Evolutionary conservation across 2,888 invertebrate genomes (phyloP), one percentile per base, ranked within the genome.

Genomic region (Harpalus rubripes): DNA sequence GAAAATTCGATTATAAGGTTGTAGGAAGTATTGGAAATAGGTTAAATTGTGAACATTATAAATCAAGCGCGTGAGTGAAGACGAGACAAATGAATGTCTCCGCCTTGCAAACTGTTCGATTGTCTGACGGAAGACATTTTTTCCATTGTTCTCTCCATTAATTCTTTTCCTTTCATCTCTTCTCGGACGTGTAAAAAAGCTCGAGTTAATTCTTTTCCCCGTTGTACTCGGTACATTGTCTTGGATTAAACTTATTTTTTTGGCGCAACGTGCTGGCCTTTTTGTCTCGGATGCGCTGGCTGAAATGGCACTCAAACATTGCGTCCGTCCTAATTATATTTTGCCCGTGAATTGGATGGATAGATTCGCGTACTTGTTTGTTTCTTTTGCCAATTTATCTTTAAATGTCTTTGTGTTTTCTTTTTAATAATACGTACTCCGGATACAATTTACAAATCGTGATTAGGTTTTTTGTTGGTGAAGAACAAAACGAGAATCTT

Each of bases 141-240:
- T 81, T 81, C 63, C 68, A 81, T 81, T 81, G 72, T 81, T 81
- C 81, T 81, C 63, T 81, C 81, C 81, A 81, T 81, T 81, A 81
- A 81, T 81, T 81, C 80, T 7, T 80, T 61, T 80, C 72, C 81
- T 81, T 81, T 81, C 81, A 81, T 81, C 61, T 56, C 68, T 81
- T 41, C 61, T 41, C 22, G 81, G 72, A 68, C 81, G 81, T 72
- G 72, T 68, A 81, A 81, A 81, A 80, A 81, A 63, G 26, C 16
- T 26, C 15, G 56, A 56, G 81, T 72, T 58, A 81, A 81, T 81
- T 81, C 56, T 72, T 72, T 44, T 81, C 44, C 1, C 22, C 65
- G 65, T 72, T 80, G 80, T 61, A 22, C 72, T 81, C 58, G 56
- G 58, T 56, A 81, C 68, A 81, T 68, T 81, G 81, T 81, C 81